Evolutionary conservation across 1,140 invertebrate species (phyloP).

Genomic region (Eumeta japonica): DNA sequence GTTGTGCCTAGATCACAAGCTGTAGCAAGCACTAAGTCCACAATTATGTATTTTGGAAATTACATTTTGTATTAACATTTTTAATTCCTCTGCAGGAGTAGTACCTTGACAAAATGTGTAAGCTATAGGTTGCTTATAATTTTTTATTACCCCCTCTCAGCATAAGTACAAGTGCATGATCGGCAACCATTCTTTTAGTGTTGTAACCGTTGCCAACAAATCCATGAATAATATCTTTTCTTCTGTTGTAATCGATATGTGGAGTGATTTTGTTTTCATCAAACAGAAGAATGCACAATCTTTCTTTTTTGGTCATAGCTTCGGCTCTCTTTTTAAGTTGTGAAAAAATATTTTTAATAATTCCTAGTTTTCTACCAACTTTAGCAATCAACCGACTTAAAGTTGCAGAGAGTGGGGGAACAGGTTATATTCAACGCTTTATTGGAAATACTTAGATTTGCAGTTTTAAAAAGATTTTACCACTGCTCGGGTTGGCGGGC

Average conservation of each 20-base stretch:
- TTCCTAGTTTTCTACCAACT: slow-evolving; percentile 9
- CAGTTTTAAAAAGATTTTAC: no score
- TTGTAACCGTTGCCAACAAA: slow-evolving; percentile 12
- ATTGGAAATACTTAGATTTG: no score
- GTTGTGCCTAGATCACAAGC: slow-evolving; percentile 15
- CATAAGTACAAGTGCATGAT: slow-evolving; percentile 20
- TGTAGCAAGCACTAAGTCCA: slow-evolving; percentile 13
- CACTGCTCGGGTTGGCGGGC: no score
- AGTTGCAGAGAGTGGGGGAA: no score
- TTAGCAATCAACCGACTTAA: slow-evolving; percentile 6
- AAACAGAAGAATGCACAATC: slow-evolving; percentile 15
- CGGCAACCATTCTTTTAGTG: slow-evolving; percentile 9
- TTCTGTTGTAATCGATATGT: slow-evolving; percentile 7
- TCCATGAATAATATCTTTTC: slow-evolving; percentile 11
- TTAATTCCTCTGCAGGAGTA: slow-evolving; percentile 10
- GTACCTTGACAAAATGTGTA: slow-evolving; percentile 11
- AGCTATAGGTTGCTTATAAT: slow-evolving; percentile 15
- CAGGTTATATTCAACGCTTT: no score
- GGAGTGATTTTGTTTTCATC: slow-evolving; percentile 12
- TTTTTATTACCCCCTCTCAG: slow-evolving; percentile 13
- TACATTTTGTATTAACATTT: slow-evolving; percentile 8
- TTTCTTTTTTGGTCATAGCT: slow-evolving; percentile 13
- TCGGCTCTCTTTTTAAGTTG: slow-evolving; percentile 9
- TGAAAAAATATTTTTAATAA: slow-evolving; percentile 12
- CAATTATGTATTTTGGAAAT: slow-evolving; percentile 7